A percentile compares a stretch with the other conserved stretches of the same genome.
phyloP scores from a whole-genome alignment of 2,113 vertebrate genomes.

The Trichechus manatus region DNA sequence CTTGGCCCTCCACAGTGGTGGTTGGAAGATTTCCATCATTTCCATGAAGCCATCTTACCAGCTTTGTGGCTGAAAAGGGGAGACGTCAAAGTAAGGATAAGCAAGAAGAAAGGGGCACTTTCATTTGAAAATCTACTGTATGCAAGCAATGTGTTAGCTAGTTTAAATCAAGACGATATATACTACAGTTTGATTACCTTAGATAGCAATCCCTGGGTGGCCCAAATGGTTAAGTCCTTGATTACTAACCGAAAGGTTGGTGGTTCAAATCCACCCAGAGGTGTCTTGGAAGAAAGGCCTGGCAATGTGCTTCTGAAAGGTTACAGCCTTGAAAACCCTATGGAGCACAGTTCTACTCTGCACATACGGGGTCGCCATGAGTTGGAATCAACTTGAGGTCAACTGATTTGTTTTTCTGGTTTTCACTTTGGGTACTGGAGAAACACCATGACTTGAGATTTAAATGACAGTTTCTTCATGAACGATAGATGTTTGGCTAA shows the following conservation, averaged over 20 bases:
- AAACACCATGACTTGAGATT: no score
- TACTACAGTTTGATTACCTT: background rate
- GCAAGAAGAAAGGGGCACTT: background rate
- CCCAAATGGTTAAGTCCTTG: background rate
- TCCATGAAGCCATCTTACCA: background rate
- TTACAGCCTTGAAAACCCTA: background rate
- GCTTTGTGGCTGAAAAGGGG: background rate
- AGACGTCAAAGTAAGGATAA: background rate
- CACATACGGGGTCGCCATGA: background rate
- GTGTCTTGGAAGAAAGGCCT: background rate
- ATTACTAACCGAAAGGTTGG: background rate
- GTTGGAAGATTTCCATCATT: background rate
- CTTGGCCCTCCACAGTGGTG: fast-evolving
- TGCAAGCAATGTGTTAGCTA: background rate
- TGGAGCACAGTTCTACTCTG: background rate
- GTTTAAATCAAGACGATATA: background rate
- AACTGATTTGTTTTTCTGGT: background rate
- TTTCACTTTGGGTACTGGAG: background rate
- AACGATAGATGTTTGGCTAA: background rate
- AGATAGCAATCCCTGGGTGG: background rate
- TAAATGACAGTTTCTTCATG: background rate
- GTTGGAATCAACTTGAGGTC: background rate
- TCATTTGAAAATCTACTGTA: background rate
- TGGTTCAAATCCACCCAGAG: background rate
- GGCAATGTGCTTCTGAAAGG: background rate